Conservation (phyloP, 1,140 invertebrate species). For the Heliconius eleuchia region DNA sequence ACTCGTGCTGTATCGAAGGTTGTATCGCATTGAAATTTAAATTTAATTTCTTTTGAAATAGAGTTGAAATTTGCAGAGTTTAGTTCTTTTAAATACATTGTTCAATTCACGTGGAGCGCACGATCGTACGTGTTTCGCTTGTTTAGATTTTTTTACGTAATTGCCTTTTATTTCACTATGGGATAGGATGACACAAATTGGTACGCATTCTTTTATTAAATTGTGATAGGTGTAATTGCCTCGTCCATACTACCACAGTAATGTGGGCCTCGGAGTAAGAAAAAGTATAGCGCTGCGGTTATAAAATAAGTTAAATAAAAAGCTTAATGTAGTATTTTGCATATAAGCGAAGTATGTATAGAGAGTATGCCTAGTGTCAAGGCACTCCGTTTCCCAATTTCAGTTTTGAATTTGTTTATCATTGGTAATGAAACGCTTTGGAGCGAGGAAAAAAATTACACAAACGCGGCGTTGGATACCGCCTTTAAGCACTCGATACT, state of each 20-base stretch:
- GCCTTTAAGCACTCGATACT: too few relatives aligned
- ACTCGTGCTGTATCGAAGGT: constrained; percentile 18
- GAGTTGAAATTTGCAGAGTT: not conserved
- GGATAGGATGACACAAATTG: constrained; percentile 36
- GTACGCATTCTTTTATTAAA: constrained; percentile 34
- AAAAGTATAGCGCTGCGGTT: not conserved
- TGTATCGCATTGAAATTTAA: not conserved
- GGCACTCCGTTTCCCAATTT: too few relatives aligned
- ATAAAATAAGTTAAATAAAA: too few relatives aligned
- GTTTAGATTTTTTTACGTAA: constrained; percentile 27
- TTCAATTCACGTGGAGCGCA: constrained; percentile 4
- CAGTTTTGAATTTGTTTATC: too few relatives aligned
- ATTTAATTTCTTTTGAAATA: not conserved
- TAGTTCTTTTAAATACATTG: not conserved
- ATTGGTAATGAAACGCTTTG: too few relatives aligned
- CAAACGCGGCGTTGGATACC: too few relatives aligned
- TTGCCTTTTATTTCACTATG: constrained; percentile 30
- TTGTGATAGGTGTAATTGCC: constrained; percentile 19
- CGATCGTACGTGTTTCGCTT: constrained; percentile 21
- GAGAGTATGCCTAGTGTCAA: too few relatives aligned
- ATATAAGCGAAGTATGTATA: too few relatives aligned
- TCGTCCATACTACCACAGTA: not conserved
- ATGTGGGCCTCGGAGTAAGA: not conserved
- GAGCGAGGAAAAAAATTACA: too few relatives aligned
- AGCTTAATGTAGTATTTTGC: too few relatives aligned